Evolutionary conservation across 1,140 invertebrate genomes (phyloP).

Genomic region (Microplitis mediator): DNA sequence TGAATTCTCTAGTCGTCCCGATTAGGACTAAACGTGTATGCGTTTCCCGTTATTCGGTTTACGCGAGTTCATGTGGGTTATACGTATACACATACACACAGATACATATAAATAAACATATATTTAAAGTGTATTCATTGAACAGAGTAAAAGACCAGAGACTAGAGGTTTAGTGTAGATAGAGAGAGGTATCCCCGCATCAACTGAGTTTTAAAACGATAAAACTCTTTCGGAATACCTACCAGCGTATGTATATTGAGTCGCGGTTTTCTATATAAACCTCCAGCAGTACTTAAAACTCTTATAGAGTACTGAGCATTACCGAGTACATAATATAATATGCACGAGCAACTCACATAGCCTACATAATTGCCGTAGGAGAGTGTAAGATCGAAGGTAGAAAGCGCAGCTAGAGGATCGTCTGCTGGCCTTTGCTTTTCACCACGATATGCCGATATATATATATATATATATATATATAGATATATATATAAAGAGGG

Average conservation of each 20-base stretch:
- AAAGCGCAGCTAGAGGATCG: constrained; percentile 54
- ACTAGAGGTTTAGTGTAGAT: too few species aligned
- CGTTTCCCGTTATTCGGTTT: constrained; percentile 10
- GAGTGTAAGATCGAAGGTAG: constrained; percentile 54
- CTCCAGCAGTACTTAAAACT: neutral
- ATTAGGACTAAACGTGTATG: neutral
- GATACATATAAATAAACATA: neutral
- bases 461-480: constrained; percentile 16
- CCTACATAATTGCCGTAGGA: constrained; percentile 48
- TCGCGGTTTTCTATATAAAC: neutral
- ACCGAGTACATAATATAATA: constrained; percentile 23
- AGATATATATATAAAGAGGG: too few species aligned
- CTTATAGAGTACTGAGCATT: too few species aligned
- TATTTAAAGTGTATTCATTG: neutral
- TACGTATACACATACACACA: too few species aligned
- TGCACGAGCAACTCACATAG: constrained; percentile 25
- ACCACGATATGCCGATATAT: constrained; percentile 28
- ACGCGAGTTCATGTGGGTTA: constrained; percentile 5
- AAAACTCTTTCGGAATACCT: too few species aligned
- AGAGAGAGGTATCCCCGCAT: too few species aligned
- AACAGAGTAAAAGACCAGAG: neutral
- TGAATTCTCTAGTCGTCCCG: neutral
- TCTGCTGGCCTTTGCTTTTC: constrained; percentile 60
- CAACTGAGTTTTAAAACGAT: too few species aligned
- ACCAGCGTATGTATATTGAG: neutral